phyloP scores from a whole-genome alignment of 2,888 invertebrate species.

The Drosophila subsilvestris region DNA sequence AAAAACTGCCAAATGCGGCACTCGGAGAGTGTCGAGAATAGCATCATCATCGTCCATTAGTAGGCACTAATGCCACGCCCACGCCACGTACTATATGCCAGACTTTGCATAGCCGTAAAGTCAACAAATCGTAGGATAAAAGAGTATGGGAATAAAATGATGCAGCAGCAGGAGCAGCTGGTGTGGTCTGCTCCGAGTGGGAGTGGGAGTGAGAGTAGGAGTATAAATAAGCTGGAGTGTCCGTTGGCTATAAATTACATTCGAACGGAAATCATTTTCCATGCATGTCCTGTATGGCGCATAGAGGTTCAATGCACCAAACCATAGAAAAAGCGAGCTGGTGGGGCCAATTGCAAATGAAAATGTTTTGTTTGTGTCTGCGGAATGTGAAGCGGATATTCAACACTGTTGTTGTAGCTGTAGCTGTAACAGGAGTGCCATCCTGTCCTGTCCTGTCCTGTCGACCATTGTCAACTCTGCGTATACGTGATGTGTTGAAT shows the following conservation, averaged over 20 bases:
- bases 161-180: constrained; percentile 44
- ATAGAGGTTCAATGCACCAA: constrained; percentile 4
- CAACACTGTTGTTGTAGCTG: constrained; percentile 56
- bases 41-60: constrained; percentile 40
- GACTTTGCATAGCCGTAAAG: constrained; percentile 75
- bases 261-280: constrained; percentile 75
- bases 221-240: neutral
- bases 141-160: constrained; percentile 19
- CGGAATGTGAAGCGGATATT: constrained; percentile 57
- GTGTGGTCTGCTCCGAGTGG: constrained; percentile 8
- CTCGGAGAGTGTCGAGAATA: constrained; percentile 25
- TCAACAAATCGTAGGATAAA: constrained; percentile 60
- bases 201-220: neutral
- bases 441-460: constrained; percentile 31
- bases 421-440: constrained; percentile 48
- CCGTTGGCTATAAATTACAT: constrained; percentile 68
- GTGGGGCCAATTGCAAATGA: constrained; percentile 44
- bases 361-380: constrained; percentile 57
- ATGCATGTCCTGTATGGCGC: constrained; percentile 36
- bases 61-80: constrained; percentile 38
- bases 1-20: constrained; percentile 43
- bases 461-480: constrained; percentile 32
- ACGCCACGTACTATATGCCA: constrained; percentile 59
- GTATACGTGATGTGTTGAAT: constrained; percentile 25
- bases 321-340: too few relatives aligned